Evolutionary conservation across 2,888 invertebrate genomes (phyloP), one percentile per base, ranked within the genome.

Genomic region (Drepanosiphum platanoidis): DNA sequence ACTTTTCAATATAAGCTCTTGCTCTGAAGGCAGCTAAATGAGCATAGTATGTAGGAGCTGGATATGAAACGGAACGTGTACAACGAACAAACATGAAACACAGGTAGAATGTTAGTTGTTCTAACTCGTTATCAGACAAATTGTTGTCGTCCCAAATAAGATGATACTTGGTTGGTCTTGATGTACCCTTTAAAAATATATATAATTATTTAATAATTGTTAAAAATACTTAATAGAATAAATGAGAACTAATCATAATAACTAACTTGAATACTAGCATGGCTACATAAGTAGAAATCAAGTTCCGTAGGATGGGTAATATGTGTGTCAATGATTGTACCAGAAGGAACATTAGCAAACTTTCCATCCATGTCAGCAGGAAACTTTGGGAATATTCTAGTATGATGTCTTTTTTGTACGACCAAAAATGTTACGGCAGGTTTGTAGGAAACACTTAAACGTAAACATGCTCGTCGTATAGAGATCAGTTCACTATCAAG

Each of bases 381-480:
- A 89, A 87, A 91, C 82, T 42, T 87, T 0, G n/a, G 91, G 90
- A 87, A 91, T 89, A 88, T 91, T 89, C 98, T 92, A 0, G 97
- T 97, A 89, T 99, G 98, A 91, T 99, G 99, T 0, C 99, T 92
- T 90, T 99, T 99, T 89, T 99, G 98, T 0, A 99, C 98, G 15
- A 98, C 95, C 68, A 98, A 91, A 90, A 97, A 97, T 46, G 97
- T 94, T 36, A 98, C 93, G 80, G 93, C 92, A 0, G 98, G 96
- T 88, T 93, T 92, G 88, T 92, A 94, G 0, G 89, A 90, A 8
- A 91, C 91, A 5, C 90, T 72, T 3, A 90, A 87, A 88, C 89
- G 90, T 88, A 89, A 90, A 88, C 95, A 96, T 0, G 97, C 98
- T 70, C 90, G 90, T 88, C 94, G 91, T 18, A 96, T 93, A 0